These are phyloP conservation scores for Calliopsis andreniformis DNA, from an alignment of 1,140 invertebrate genomes.

Conservation along the genomic window DNA sequence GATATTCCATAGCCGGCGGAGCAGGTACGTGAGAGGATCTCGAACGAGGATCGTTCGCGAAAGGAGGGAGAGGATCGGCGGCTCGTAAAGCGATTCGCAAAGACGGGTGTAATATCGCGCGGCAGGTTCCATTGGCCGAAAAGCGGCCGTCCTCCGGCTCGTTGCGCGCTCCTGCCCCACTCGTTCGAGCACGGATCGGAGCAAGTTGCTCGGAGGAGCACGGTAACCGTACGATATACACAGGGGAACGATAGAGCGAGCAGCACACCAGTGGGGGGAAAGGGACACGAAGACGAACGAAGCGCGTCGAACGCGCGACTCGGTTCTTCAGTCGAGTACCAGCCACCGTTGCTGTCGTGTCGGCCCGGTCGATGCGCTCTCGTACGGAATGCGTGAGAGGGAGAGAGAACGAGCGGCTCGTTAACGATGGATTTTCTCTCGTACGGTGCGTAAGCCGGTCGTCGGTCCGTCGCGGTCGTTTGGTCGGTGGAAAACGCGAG, in stretches of 20 bases:
- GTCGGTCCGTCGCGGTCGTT: conserved; percentile 14
- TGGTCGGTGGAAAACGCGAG: conserved; percentile 12
- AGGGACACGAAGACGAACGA: conserved; percentile 60
- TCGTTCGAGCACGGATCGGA: conserved; percentile 32
- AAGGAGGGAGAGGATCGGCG: not conserved
- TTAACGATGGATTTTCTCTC: conserved; percentile 60
- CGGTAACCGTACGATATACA: conserved; percentile 27
- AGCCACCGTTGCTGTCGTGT: conserved; percentile 63
- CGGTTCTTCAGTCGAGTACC: conserved; percentile 71
- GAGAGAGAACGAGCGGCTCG: conserved; percentile 29
- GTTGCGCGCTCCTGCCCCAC: conserved; percentile 16
- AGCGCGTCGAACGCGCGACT: conserved; percentile 61
- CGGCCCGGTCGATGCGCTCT: conserved; percentile 12
- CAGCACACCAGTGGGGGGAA: conserved; percentile 52
- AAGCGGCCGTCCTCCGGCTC: conserved; percentile 26
- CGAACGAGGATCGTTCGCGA: not conserved
- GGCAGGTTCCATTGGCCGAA: conserved; percentile 57
- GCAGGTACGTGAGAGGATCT: not conserved
- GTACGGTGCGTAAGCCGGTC: conserved; percentile 39
- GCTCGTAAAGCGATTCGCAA: conserved; percentile 43
- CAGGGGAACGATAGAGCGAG: conserved; percentile 52
- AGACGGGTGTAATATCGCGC: conserved; percentile 65
- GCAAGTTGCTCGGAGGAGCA: conserved; percentile 51
- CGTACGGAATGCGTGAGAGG: conserved; percentile 24
- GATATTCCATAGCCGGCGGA: not conserved